A percentile compares a stretch with the other conserved stretches of the same genome.
These are phyloP conservation scores for Hecatera dysodea DNA, from an alignment of 2,888 invertebrate species.

Conservation along the genomic window DNA sequence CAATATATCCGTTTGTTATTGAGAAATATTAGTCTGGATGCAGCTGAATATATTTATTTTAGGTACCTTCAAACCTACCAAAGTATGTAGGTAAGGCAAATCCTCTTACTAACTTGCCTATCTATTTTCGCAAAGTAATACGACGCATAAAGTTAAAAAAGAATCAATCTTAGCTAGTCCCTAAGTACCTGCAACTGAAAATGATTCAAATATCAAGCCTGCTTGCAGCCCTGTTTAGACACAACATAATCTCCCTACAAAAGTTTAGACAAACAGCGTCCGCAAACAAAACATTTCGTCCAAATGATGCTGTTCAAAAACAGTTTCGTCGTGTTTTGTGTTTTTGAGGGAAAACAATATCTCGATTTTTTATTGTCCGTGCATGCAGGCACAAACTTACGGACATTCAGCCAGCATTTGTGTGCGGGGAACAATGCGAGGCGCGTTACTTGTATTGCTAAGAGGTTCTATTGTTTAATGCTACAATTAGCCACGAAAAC, in stretches of 20 bases:
- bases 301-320: slow-evolving; percentile 67
- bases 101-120: too few species aligned
- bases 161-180: background rate
- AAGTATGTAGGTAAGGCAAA: too few species aligned
- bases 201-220: background rate
- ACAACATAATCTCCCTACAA: slow-evolving; percentile 49
- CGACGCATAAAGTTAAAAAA: background rate
- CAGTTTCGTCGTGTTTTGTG: slow-evolving; percentile 63
- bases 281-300: slow-evolving; percentile 58
- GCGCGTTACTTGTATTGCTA: slow-evolving; percentile 83
- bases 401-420: slow-evolving; percentile 72
- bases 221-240: slow-evolving; percentile 27
- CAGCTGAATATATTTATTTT: too few species aligned
- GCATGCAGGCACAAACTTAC: slow-evolving; percentile 63
- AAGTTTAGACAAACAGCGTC: slow-evolving; percentile 56
- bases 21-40: too few species aligned
- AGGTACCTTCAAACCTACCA: too few species aligned
- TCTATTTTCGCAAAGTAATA: too few species aligned
- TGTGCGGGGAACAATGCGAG: slow-evolving; percentile 74
- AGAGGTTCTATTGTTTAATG: slow-evolving; percentile 91
- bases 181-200: background rate
- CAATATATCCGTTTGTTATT: too few species aligned
- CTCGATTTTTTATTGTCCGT: slow-evolving; percentile 69
- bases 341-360: slow-evolving; percentile 68
- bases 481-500: slow-evolving; percentile 88